A percentile compares a stretch with the other conserved stretches of the same genome.
Evolutionary conservation across 2,113 vertebrate species (phyloP).

Genomic region (Atlantisia rogersi): DNA sequence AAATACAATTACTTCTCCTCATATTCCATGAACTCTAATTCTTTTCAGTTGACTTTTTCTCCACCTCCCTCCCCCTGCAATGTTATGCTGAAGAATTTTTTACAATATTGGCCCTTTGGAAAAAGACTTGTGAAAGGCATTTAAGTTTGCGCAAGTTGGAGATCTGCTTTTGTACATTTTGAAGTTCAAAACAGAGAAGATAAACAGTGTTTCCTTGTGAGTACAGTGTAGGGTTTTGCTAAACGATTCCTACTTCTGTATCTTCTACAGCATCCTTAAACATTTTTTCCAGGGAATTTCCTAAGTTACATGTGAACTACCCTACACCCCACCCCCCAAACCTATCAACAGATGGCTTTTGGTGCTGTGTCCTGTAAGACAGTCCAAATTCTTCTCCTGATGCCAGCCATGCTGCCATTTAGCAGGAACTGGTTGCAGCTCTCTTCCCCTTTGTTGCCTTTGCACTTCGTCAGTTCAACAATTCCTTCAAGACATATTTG

Average conservation of each 20-base stretch:
- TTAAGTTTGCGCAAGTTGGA: background rate
- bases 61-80: background rate
- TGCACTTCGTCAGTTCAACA: background rate
- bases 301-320: background rate
- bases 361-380: background rate
- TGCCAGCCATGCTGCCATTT: background rate
- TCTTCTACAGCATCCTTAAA: background rate
- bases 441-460: background rate
- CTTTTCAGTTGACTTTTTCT: background rate
- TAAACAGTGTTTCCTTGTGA: background rate
- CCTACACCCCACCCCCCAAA: too few relatives aligned
- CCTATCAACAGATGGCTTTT: background rate
- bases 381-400: background rate
- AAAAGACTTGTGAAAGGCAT: background rate
- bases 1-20: background rate
- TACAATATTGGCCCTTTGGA: background rate
- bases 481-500: background rate
- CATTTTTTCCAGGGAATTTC: background rate
- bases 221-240: background rate
- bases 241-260: background rate
- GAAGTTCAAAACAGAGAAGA: background rate
- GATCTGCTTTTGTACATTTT: background rate
- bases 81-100: background rate
- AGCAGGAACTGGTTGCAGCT: background rate
- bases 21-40: background rate